Percentiles rank a stretch among this genome's conserved stretches.
phyloP scores from a whole-genome alignment of 2,113 vertebrate species.

The Calonectris borealis region DNA sequence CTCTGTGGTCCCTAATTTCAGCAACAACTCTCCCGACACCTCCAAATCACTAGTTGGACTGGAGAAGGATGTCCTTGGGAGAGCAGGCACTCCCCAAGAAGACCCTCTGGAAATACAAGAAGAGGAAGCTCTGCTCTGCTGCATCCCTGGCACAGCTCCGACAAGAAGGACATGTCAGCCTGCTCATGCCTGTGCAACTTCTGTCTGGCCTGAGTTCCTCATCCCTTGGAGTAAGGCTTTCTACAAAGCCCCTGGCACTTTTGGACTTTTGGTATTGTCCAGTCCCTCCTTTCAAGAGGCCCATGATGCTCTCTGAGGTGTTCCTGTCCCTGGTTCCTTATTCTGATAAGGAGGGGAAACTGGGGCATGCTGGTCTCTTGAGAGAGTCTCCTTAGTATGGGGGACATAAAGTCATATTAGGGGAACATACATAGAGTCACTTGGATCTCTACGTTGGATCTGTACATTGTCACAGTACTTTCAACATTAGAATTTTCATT shows the following conservation, averaged over 20 bases:
- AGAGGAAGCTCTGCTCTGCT: not conserved
- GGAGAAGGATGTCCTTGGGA: not conserved
- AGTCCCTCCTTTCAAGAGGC: not conserved
- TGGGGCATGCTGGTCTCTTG: not conserved
- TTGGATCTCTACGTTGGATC: not conserved
- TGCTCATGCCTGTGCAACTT: not conserved
- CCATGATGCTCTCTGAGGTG: not conserved
- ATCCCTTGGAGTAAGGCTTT: not conserved
- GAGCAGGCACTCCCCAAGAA: not conserved
- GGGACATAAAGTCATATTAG: not conserved
- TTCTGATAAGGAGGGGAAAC: not conserved
- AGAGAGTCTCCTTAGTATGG: not conserved
- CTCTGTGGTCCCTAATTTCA: not conserved
- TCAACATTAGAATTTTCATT: not conserved
- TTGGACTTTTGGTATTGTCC: not conserved
- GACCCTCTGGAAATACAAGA: not conserved
- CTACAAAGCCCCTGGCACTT: not conserved
- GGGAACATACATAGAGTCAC: not conserved
- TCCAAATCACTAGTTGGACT: not conserved
- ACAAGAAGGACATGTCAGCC: not conserved
- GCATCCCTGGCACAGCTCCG: not conserved
- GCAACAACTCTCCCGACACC: not conserved
- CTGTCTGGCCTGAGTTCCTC: not conserved
- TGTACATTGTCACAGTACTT: not conserved
- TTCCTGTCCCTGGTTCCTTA: not conserved